These are phyloP conservation scores for Apantesis nais DNA, from an alignment of 2,888 invertebrate species.

Conservation along the genomic window DNA sequence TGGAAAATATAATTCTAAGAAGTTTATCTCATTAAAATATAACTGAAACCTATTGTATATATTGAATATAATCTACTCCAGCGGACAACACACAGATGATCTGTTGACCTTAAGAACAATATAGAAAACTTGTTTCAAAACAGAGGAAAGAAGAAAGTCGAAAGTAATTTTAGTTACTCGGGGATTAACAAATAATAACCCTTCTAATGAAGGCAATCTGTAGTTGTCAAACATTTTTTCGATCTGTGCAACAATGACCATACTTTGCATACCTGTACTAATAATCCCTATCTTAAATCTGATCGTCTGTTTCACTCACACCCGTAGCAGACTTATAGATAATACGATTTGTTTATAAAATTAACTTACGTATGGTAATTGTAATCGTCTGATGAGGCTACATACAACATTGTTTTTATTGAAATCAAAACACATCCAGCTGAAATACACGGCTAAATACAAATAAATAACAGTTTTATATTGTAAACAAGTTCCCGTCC, in stretches of 20 bases:
- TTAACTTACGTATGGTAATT: background rate
- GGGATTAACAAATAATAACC: background rate
- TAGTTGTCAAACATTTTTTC: too few species aligned
- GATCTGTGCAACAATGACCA: background rate
- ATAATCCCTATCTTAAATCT: background rate
- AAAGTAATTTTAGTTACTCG: background rate
- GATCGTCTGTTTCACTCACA: background rate
- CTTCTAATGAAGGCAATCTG: background rate
- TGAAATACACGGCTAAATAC: background rate
- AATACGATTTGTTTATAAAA: background rate
- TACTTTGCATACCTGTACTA: background rate
- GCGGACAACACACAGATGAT: too few species aligned
- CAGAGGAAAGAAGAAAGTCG: background rate
- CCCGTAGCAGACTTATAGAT: background rate
- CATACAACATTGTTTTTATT: background rate
- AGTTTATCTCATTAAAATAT: background rate
- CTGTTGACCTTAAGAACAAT: too few species aligned
- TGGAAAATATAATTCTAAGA: background rate
- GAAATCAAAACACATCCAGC: background rate
- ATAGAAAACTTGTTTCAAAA: too few species aligned
- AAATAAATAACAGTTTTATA: background rate
- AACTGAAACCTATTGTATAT: too few species aligned
- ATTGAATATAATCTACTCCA: too few species aligned
- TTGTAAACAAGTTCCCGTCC: slow-evolving; percentile 17
- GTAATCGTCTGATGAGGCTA: background rate